Percentiles rank a stretch among this genome's conserved stretches.
phyloP scores from a whole-genome alignment of 2,888 invertebrate genomes.

The Proisotoma minuta region DNA sequence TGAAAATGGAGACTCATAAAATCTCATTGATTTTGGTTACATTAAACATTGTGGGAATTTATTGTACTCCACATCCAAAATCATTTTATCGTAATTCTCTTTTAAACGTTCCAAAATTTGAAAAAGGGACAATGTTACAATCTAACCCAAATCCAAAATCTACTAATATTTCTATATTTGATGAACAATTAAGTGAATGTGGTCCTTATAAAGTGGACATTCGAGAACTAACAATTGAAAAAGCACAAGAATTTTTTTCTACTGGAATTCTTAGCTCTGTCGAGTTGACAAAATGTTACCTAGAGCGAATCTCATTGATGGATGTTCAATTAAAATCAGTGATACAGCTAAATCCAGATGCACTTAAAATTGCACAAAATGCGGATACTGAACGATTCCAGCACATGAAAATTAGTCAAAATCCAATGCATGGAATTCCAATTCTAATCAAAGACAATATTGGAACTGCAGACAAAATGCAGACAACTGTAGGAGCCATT shows the following conservation, averaged over 20 bases:
- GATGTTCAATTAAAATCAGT: slow-evolving; percentile 24
- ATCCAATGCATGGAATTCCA: slow-evolving; percentile 34
- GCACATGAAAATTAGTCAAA: not conserved
- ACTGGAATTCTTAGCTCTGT: slow-evolving; percentile 18
- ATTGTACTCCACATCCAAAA: no score
- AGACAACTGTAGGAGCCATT: slow-evolving; percentile 31
- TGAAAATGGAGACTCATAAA: no score
- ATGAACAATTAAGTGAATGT: slow-evolving; percentile 8
- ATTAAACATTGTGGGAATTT: no score
- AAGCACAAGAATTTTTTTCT: slow-evolving; percentile 22
- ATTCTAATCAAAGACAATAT: slow-evolving; percentile 34
- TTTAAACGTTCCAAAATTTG: no score
- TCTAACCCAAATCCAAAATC: no score
- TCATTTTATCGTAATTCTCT: no score
- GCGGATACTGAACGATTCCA: slow-evolving; percentile 20
- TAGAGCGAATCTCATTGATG: slow-evolving; percentile 27
- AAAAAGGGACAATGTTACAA: no score
- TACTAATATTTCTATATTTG: no score
- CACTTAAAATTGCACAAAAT: slow-evolving; percentile 17
- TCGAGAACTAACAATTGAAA: slow-evolving; percentile 33
- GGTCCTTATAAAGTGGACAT: slow-evolving; percentile 23
- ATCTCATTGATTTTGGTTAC: no score
- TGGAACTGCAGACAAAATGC: slow-evolving; percentile 24
- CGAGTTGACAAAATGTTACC: slow-evolving; percentile 29
- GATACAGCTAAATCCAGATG: slow-evolving; percentile 28